Evolutionary conservation across 2,113 vertebrate genomes (phyloP), one percentile per base, ranked within the genome.

Genomic region (Halcyon senegalensis): DNA sequence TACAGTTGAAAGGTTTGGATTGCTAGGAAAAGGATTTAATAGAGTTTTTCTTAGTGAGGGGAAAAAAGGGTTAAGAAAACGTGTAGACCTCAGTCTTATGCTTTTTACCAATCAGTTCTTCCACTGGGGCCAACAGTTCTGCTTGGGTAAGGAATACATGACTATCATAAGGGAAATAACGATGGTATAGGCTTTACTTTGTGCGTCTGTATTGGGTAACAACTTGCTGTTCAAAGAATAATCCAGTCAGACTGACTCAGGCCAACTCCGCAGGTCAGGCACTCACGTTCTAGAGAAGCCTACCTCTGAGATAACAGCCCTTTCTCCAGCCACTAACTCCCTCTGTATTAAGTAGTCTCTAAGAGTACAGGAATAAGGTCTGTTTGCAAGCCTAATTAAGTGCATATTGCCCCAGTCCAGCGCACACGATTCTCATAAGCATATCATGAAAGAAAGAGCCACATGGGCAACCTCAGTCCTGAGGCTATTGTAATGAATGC

Each of bases 311-410:
- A 37, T 41, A 79, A 16, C 18, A 53, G 23, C 13, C 20, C 35
- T 53, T 93, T 77, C 60, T 63, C 10, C 39, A 87, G 46, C 25
- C 67, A 27, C 23, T 73, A 44, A 28, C 37, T 89, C 28, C 70
- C n/a, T 70, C 21, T 85, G 16, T n/a, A 27, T 81, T 72, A 53
- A 51, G 30, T 35, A 39, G 33, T 67, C 8, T 44, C 17, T 31
- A 11, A 51, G 20, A 33, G 53, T 41, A 41, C n/a, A 72, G 64
- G 43, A 74, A 14, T 50, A 74, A 93, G 67, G 72, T 63, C 21
- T 59, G 14, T 93, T 80, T 96, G 56, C 1, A 12, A 88, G 64
- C 72, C n/a, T 77, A 92, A 93, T 93, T 66, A 85, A 90, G 59
- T 60, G 35, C 35, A 25, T 59, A 51, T 78, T 89, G 37, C 87